Evolutionary conservation across 2,888 invertebrate genomes (phyloP).

Genomic region (Pollenia labialis): DNA sequence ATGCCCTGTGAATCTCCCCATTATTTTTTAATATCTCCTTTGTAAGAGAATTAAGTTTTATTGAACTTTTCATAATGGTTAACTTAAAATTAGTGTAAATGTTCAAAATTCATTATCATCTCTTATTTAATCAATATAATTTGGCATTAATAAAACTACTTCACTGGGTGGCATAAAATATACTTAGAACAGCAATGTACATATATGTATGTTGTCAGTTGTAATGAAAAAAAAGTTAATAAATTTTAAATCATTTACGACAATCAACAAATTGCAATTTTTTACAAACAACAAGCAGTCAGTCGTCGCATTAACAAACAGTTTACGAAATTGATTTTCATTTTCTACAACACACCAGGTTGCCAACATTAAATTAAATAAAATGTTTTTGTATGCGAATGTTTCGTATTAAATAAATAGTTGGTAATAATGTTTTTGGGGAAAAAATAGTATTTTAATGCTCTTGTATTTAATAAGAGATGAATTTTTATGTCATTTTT

Average conservation of each 20-base stretch:
- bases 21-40: too few species aligned
- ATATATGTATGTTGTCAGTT: neutral
- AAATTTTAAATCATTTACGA: constrained; percentile 17
- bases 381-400: neutral
- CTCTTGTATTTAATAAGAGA: constrained; percentile 45
- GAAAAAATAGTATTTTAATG: constrained; percentile 29
- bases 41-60: too few species aligned
- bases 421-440: constrained; percentile 10
- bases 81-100: too few species aligned
- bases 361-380: constrained; percentile 27
- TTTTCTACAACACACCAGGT: constrained; percentile 52
- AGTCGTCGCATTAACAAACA: constrained; percentile 28
- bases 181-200: neutral
- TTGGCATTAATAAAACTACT: neutral
- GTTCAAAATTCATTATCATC: too few species aligned
- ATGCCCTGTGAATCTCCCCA: too few species aligned
- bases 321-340: constrained; percentile 53
- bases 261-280: constrained; percentile 35
- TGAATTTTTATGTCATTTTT: constrained; percentile 71
- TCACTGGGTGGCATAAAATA: constrained; percentile 10
- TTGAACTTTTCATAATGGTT: too few species aligned
- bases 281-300: constrained; percentile 15
- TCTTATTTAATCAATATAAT: too few species aligned
- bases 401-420: constrained; percentile 43
- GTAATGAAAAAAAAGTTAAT: neutral